These are phyloP conservation scores for Sander lucioperca DNA, from an alignment of 2,113 vertebrate genomes.

Conservation along the genomic window DNA sequence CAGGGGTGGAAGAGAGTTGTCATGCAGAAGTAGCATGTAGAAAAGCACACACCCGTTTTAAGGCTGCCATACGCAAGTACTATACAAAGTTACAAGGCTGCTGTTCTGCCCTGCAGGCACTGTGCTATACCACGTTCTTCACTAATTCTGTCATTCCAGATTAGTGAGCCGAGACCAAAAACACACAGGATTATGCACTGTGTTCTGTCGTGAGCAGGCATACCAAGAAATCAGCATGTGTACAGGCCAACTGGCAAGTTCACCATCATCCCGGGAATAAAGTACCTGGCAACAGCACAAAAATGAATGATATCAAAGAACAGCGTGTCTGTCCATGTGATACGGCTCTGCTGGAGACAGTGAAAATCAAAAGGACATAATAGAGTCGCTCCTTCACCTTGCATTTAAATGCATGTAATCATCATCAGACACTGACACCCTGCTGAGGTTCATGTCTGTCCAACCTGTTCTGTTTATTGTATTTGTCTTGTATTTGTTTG, in stretches of 20 bases:
- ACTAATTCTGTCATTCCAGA: conserved; percentile 65
- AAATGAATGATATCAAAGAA: conserved; percentile 35
- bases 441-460: conserved; percentile 33
- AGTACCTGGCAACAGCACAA: conserved; percentile 40
- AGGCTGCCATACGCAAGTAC: neutral
- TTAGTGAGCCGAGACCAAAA: conserved; percentile 58
- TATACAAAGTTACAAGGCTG: conserved; percentile 6
- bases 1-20: neutral
- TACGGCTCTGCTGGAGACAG: conserved; percentile 27
- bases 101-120: conserved; percentile 31
- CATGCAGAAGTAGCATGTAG: conserved; percentile 1
- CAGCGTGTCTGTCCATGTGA: conserved; percentile 42
- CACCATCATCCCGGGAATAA: conserved; percentile 22
- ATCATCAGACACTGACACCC: conserved; percentile 9
- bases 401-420: conserved; percentile 40
- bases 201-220: conserved; percentile 34
- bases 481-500: conserved; percentile 19
- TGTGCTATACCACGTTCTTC: conserved; percentile 20
- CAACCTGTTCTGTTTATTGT: conserved; percentile 10
- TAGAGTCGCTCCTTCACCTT: conserved; percentile 29
- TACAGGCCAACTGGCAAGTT: conserved; percentile 50
- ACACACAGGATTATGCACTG: conserved; percentile 31
- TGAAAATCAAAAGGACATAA: conserved; percentile 36
- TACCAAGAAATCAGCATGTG: conserved; percentile 60
- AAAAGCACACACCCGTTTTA: neutral